Base-by-base conservation (phyloP, 2,113 vertebrate species). In the Macquaria australasica region DNA sequence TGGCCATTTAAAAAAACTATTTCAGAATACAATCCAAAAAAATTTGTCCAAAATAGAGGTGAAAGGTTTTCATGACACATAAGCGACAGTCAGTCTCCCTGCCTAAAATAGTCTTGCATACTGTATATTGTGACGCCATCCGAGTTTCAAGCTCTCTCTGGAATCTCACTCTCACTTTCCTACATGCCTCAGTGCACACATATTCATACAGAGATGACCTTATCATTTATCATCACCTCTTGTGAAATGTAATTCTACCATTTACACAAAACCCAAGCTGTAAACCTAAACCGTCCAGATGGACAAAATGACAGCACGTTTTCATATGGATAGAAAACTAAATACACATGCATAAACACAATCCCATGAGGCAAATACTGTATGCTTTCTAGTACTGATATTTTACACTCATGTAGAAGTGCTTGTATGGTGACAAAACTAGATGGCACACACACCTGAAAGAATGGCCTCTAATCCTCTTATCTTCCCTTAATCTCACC, bases 81-180 rank as follows among this genome's bases (percentile, higher is more conserved):
- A 31, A 73, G 79, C 5, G 25, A 71, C 76, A 77, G 83, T 31
- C 43, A 50, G 87, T 78, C 85, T 79, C 63, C 18, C 75, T 21
- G 79, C 82, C 81, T 43, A 79, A 93, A 91, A 91, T 91, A 92
- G 87, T 79, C 56, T 16, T 62, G 81, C 78, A 70, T 60, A 67
- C 73, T 75, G 69, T 69, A 83, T 84, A 73, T 83, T 83, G 73
- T 87, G 68, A 88, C 12, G 60, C 63, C 81, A 77, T 82, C 31
- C 1, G 12, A 69, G 67, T 82, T 71, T 88, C 28, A 77, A 41
- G 59, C 83, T 59, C 71, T 79, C 8, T 69, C 82, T 81, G 85
- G 79, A 86, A 88, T 82, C 64, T 77, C 85, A 77, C 83, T 69
- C 73, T 87, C 83, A 58, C 67, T 85, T 85, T 89, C 79, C 60